phyloP scores from a whole-genome alignment of 2,797 vertebrate species.

The Manis crassicaudata region DNA sequence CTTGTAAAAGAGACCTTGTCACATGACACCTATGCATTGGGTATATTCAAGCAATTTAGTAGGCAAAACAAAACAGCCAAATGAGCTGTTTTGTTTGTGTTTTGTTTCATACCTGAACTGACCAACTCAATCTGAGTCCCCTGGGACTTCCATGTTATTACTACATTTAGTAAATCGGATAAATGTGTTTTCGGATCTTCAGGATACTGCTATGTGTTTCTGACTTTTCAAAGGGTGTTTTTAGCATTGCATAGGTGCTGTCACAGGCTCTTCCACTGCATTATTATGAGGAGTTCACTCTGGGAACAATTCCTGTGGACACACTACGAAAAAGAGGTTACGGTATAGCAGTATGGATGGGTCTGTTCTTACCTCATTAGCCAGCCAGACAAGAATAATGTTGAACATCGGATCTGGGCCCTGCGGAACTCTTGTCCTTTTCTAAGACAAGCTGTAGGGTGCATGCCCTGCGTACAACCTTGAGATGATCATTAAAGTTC shows the following conservation, averaged over 20 bases:
- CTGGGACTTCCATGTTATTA: conserved; percentile 1
- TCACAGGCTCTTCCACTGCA: neutral
- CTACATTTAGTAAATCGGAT: neutral
- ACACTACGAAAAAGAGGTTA: conserved; percentile 47
- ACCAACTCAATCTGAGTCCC: neutral
- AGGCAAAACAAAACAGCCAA: neutral
- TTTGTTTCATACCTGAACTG: conserved; percentile 36
- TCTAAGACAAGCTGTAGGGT: conserved; percentile 28
- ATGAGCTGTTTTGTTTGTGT: neutral
- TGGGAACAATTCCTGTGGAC: conserved; percentile 49
- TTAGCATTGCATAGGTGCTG: neutral
- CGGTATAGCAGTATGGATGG: neutral
- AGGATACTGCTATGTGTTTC: neutral
- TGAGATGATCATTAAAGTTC: conserved; percentile 43
- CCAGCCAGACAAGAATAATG: conserved; percentile 41
- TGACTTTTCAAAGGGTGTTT: conserved; percentile 41
- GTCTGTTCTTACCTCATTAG: conserved; percentile 60
- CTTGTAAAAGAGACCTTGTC: neutral
- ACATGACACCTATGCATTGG: neutral
- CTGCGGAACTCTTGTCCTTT: conserved; percentile 32
- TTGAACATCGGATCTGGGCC: conserved; percentile 60
- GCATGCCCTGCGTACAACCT: conserved; percentile 17
- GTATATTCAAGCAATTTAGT: neutral
- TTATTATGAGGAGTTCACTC: conserved; percentile 34
- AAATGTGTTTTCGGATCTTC: neutral